A percentile compares a stretch with the other conserved stretches of the same genome.
These are phyloP conservation scores for Phylloscopus trochilus DNA, from an alignment of 2,113 vertebrate genomes.

Conservation along the genomic window DNA sequence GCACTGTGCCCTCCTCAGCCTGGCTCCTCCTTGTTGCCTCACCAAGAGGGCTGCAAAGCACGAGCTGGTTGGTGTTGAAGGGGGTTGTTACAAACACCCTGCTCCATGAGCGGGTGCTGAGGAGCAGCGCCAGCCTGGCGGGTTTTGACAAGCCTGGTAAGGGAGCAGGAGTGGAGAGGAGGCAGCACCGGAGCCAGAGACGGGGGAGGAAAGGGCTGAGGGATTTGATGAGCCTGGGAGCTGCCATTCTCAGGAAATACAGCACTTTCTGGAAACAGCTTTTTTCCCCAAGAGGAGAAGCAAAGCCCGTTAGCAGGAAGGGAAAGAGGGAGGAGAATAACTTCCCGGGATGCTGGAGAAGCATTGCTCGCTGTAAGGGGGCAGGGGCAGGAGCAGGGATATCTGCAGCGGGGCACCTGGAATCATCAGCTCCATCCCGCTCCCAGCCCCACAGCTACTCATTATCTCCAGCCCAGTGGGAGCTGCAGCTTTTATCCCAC, in stretches of 20 bases:
- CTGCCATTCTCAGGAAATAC: background rate
- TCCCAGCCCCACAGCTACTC: background rate
- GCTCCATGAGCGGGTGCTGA: background rate
- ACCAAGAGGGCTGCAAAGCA: rapidly evolving
- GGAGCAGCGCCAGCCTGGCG: rapidly evolving
- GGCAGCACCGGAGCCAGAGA: rapidly evolving
- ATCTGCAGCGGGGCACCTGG: background rate
- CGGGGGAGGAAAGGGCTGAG: background rate
- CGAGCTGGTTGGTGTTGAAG: background rate
- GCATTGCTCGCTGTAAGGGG: rapidly evolving
- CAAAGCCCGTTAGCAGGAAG: rapidly evolving
- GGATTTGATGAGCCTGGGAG: background rate
- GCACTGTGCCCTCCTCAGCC: background rate
- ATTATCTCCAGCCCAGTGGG: background rate
- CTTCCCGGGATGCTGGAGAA: background rate
- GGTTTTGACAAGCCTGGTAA: background rate
- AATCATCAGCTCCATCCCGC: background rate
- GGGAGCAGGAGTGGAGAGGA: background rate
- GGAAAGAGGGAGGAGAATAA: background rate
- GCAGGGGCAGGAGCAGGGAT: rapidly evolving
- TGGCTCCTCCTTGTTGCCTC: rapidly evolving
- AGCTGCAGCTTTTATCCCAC: background rate
- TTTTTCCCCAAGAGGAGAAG: background rate
- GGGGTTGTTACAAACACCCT: background rate
- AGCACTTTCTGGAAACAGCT: background rate